Evolutionary conservation across 2,113 vertebrate genomes (phyloP).

Genomic region (Psettodes erumei): DNA sequence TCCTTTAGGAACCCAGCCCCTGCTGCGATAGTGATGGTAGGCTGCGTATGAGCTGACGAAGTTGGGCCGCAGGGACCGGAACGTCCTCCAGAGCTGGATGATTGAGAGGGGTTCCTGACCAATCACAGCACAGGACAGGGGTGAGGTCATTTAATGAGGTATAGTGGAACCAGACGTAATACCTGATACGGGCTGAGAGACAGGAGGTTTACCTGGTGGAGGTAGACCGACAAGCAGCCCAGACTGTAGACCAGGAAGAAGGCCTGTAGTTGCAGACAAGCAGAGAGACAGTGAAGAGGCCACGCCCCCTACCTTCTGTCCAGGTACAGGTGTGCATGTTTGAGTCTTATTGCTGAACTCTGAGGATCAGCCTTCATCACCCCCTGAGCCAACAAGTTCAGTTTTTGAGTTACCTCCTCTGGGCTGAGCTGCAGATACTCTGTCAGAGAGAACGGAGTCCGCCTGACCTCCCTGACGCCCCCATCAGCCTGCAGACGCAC

Average conservation of each 20-base stretch:
- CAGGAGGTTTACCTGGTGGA: not conserved
- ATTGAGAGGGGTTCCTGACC: constrained; percentile 76
- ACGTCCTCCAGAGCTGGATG: constrained; percentile 87
- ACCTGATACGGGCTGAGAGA: not conserved
- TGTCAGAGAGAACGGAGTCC: constrained; percentile 86
- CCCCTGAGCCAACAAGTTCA: too few relatives aligned
- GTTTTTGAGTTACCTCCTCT: constrained; percentile 92
- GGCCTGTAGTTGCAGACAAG: too few relatives aligned
- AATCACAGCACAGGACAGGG: constrained; percentile 37
- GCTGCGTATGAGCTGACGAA: constrained; percentile 89
- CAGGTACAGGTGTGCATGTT: not conserved
- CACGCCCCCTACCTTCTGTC: not conserved
- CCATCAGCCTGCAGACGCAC: constrained; percentile 70
- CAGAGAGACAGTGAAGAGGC: constrained; percentile 1
- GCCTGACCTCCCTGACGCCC: constrained; percentile 81
- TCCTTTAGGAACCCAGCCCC: constrained; percentile 94
- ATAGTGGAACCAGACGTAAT: not conserved
- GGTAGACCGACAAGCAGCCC: constrained; percentile 23
- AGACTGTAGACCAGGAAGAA: too few relatives aligned
- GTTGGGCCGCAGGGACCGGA: constrained; percentile 80
- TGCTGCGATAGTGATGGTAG: constrained; percentile 92
- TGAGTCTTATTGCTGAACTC: too few relatives aligned
- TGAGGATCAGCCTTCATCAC: not conserved
- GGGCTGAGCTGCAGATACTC: constrained; percentile 93
- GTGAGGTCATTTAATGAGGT: not conserved